Conservation (phyloP, 2,888 invertebrate species). For the Anarsia innoxiella region DNA sequence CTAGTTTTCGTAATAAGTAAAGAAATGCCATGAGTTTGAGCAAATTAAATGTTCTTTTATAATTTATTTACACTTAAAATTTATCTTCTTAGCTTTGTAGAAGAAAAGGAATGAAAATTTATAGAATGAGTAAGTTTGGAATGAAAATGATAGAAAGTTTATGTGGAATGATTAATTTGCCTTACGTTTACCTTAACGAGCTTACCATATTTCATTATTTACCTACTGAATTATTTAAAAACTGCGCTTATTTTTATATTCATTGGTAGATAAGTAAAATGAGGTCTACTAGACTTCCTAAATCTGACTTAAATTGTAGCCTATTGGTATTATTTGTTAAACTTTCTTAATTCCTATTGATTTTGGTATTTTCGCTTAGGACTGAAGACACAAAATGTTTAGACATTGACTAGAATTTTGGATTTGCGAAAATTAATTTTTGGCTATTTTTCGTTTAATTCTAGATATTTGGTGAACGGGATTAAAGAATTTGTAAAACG, state of each 20-base stretch:
- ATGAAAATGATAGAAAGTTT: too few relatives aligned
- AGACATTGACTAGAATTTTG: slow-evolving; percentile 70
- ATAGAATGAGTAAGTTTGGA: too few relatives aligned
- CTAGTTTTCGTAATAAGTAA: slow-evolving; percentile 51
- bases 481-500: slow-evolving; percentile 19
- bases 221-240: too few relatives aligned
- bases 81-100: too few relatives aligned
- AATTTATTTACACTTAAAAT: too few relatives aligned
- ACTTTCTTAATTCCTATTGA: slow-evolving; percentile 32
- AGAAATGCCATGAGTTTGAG: slow-evolving; percentile 72
- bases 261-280: slow-evolving; percentile 52
- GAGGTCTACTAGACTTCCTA: slow-evolving; percentile 34
- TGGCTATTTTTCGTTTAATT: slow-evolving; percentile 52
- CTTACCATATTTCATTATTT: too few relatives aligned
- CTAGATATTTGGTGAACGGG: slow-evolving; percentile 30
- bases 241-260: slow-evolving; percentile 33
- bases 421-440: slow-evolving; percentile 51
- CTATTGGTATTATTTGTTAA: background rate
- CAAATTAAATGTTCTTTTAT: slow-evolving; percentile 48
- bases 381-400: slow-evolving; percentile 39
- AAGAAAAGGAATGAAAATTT: too few relatives aligned
- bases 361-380: slow-evolving; percentile 63
- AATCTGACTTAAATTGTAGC: slow-evolving; percentile 9
- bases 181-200: too few relatives aligned
- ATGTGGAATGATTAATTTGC: too few relatives aligned